Conservation (phyloP, 2,797 vertebrate species). For the Intellagama lesueurii region DNA sequence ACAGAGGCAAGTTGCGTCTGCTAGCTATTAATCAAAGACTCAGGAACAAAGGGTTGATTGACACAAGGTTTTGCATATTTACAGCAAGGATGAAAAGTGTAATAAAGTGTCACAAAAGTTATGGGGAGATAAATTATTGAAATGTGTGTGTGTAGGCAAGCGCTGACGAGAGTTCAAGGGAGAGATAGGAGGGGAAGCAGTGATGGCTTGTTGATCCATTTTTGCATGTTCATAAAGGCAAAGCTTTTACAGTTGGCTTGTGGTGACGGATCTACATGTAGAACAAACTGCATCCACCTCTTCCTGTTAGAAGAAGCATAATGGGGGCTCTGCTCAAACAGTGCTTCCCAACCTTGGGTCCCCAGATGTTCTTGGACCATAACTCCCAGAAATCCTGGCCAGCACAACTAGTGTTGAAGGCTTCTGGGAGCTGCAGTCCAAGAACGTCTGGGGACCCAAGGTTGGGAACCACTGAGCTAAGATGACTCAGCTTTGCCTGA, state of each 20-base stretch:
- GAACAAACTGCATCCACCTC: conserved; percentile 14
- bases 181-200: conserved; percentile 17
- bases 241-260: not conserved
- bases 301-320: rapidly evolving
- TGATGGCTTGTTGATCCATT: conserved; percentile 28
- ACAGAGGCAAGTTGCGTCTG: conserved; percentile 64
- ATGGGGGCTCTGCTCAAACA: no score
- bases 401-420: no score
- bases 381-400: no score
- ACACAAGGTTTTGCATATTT: conserved; percentile 69
- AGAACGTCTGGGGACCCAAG: no score
- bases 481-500: not conserved
- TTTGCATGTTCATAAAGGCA: conserved; percentile 24
- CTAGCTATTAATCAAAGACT: conserved; percentile 72
- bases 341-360: no score
- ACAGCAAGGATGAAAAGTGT: conserved; percentile 66
- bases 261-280: not conserved
- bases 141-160: conserved; percentile 57
- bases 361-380: no score
- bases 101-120: conserved; percentile 63
- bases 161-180: conserved; percentile 16
- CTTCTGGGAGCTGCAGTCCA: no score
- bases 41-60: conserved; percentile 74
- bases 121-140: conserved; percentile 67
- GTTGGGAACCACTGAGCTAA: not conserved